These are phyloP conservation scores for Manis javanica DNA, from an alignment of 2,797 vertebrate genomes.

Conservation along the genomic window DNA sequence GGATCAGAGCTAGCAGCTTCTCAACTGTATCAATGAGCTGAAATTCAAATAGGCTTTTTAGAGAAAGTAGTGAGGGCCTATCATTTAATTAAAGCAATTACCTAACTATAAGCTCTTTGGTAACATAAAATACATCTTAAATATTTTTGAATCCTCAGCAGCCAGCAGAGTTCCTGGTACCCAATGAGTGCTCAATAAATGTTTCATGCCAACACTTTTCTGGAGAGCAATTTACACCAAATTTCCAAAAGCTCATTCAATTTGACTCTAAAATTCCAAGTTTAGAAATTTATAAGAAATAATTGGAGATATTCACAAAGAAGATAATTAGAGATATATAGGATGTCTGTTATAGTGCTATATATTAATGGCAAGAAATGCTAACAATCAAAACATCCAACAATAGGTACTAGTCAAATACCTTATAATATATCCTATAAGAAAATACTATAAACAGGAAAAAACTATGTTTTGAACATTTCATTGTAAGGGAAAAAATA, in stretches of 20 bases:
- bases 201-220: background rate
- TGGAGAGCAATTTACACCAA: background rate
- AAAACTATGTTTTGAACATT: background rate
- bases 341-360: background rate
- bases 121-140: background rate
- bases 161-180: background rate
- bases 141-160: constrained; percentile 21
- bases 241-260: background rate
- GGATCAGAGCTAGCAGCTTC: background rate
- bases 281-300: constrained; percentile 9
- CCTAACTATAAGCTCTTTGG: background rate
- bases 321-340: background rate
- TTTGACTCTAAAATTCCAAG: constrained; percentile 17
- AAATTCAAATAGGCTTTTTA: constrained; percentile 26
- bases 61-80: background rate
- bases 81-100: constrained; percentile 14
- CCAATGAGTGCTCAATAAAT: background rate
- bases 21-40: background rate
- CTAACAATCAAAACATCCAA: constrained; percentile 21
- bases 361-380: background rate
- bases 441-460: background rate
- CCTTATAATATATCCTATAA: background rate
- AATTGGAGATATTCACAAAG: background rate
- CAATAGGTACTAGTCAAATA: background rate
- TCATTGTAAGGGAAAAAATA: background rate